A percentile compares a stretch with the other conserved stretches of the same genome.
Evolutionary conservation across 2,888 invertebrate species (phyloP).

Genomic region (Mylabris sibirica): DNA sequence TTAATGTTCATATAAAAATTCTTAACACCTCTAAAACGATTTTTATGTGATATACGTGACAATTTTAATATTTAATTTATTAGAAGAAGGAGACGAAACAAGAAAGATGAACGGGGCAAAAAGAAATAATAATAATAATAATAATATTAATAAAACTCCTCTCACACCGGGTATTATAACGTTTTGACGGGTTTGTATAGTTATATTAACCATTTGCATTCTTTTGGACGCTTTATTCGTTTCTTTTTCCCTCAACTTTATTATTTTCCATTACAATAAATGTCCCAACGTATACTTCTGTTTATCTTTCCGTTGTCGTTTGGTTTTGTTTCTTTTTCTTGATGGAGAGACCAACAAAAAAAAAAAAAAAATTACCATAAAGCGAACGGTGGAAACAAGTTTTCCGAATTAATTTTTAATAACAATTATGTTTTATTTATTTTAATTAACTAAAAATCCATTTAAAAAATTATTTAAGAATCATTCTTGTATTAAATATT

Average conservation of each 20-base stretch:
- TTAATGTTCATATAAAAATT: conserved; percentile 28
- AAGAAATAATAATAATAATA: conserved; percentile 10
- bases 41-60: conserved; percentile 35
- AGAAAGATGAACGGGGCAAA: conserved; percentile 22
- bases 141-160: conserved; percentile 22
- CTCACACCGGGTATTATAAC: conserved; percentile 42
- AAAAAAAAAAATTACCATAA: conserved; percentile 29
- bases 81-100: conserved; percentile 15
- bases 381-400: not conserved
- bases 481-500: not conserved
- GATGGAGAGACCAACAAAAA: too few species aligned
- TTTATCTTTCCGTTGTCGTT: conserved; percentile 24
- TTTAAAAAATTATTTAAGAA: not conserved
- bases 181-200: conserved; percentile 40
- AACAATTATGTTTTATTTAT: not conserved
- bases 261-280: not conserved
- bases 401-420: conserved; percentile 2
- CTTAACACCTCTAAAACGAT: conserved; percentile 31
- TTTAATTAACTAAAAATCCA: not conserved
- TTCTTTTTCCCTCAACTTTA: not conserved
- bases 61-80: conserved; percentile 37
- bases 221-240: conserved; percentile 32
- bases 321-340: too few species aligned
- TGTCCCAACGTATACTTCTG: conserved; percentile 28
- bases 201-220: conserved; percentile 40